Conservation (phyloP, 1,140 invertebrate genomes). For the Leptinotarsa lineolata region DNA sequence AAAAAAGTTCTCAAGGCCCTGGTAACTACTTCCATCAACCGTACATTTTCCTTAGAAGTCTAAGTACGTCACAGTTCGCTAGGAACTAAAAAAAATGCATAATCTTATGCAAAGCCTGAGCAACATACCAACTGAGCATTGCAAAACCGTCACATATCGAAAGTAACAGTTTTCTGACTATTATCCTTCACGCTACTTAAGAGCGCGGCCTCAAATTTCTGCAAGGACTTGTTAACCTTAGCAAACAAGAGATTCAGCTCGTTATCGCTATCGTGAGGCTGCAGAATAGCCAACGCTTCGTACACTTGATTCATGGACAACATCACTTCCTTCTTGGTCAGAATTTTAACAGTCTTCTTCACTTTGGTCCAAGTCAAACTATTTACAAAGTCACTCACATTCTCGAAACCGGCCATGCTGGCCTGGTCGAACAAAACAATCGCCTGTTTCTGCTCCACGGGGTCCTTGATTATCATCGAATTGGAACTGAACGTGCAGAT, state of each 20-base stretch:
- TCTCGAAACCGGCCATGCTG: slow-evolving; percentile 34
- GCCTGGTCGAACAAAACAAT: slow-evolving; percentile 35
- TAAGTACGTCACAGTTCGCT: no score
- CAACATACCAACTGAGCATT: no score
- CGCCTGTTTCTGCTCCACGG: slow-evolving; percentile 36
- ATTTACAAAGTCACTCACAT: slow-evolving; percentile 43
- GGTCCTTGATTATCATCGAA: slow-evolving; percentile 41
- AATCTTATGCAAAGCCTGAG: no score
- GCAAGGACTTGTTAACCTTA: slow-evolving; percentile 50
- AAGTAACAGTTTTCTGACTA: slow-evolving; percentile 45
- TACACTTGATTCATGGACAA: slow-evolving; percentile 50
- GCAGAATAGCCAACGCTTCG: slow-evolving; percentile 42
- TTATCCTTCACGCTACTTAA: slow-evolving; percentile 42
- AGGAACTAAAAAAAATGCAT: no score
- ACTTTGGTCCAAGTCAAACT: slow-evolving; percentile 42
- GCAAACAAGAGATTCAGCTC: slow-evolving; percentile 51
- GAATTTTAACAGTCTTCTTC: slow-evolving; percentile 35
- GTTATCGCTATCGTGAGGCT: slow-evolving; percentile 49
- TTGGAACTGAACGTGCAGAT: slow-evolving; percentile 37
- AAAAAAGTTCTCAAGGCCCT: no score
- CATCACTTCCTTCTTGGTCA: slow-evolving; percentile 44
- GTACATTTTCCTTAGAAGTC: no score
- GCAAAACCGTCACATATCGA: slow-evolving; percentile 35
- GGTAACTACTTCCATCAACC: no score
- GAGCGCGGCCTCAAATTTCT: slow-evolving; percentile 51